Evolutionary conservation across 2,797 vertebrate species (phyloP).

Genomic region (Lepidocolaptes lacrymiger): DNA sequence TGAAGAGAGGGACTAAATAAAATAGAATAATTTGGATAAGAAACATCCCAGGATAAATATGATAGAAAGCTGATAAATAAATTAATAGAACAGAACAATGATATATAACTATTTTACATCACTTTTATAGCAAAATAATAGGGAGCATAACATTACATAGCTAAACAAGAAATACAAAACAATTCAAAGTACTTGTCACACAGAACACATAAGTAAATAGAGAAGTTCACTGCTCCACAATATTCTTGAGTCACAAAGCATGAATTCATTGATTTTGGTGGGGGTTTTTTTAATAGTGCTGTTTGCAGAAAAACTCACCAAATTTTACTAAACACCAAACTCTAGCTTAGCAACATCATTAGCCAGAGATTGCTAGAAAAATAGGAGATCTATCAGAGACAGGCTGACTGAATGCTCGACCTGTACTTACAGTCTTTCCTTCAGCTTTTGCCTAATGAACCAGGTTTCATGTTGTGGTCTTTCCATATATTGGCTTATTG

Average conservation of each 20-base stretch:
- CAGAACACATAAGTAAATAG: background rate
- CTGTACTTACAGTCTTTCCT: background rate
- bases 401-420: background rate
- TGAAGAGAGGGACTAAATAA: background rate
- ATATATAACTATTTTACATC: background rate
- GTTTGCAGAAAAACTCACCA: background rate
- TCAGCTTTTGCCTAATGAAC: background rate
- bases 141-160: background rate
- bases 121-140: background rate
- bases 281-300: rapidly evolving
- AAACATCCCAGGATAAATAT: background rate
- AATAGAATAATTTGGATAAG: background rate
- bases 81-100: background rate
- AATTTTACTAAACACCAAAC: background rate
- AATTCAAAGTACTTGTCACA: background rate
- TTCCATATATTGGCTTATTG: background rate
- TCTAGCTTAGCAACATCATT: background rate
- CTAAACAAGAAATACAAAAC: background rate
- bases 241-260: background rate
- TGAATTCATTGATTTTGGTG: background rate
- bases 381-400: background rate
- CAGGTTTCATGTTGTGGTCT: background rate
- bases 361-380: background rate
- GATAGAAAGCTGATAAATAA: background rate
- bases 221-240: background rate